phyloP scores from a whole-genome alignment of 2,113 vertebrate species.

The Trochalopteron elliotii region DNA sequence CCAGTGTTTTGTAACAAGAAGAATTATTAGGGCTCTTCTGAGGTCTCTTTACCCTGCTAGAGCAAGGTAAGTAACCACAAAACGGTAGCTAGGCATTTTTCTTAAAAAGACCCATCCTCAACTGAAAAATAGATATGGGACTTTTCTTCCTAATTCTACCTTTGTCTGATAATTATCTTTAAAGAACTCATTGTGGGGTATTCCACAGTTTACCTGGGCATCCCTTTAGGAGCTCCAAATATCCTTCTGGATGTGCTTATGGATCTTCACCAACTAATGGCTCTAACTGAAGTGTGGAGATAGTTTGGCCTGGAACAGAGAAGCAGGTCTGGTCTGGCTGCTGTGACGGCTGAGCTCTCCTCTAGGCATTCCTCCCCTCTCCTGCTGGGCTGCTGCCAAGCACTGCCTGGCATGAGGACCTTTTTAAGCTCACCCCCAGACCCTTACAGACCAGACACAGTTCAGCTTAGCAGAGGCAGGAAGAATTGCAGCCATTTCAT shows the following conservation, averaged over 20 bases:
- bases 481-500: neutral
- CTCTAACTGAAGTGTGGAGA: neutral
- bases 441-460: neutral
- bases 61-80: neutral
- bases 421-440: neutral
- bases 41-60: neutral
- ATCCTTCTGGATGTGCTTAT: neutral
- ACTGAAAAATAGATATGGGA: neutral
- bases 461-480: neutral
- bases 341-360: neutral
- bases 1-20: neutral
- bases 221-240: neutral
- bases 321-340: neutral
- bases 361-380: too few relatives aligned
- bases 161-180: neutral
- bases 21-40: neutral
- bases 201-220: neutral
- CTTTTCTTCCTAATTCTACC: neutral
- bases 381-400: neutral
- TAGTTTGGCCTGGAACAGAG: neutral
- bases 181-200: neutral
- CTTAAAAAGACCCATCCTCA: neutral
- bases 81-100: neutral
- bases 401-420: rapidly evolving
- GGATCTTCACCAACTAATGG: neutral